Percentiles rank a stretch among this genome's conserved stretches.
Conservation (phyloP, 2,888 invertebrate species). For the Agrypnus murinus region DNA sequence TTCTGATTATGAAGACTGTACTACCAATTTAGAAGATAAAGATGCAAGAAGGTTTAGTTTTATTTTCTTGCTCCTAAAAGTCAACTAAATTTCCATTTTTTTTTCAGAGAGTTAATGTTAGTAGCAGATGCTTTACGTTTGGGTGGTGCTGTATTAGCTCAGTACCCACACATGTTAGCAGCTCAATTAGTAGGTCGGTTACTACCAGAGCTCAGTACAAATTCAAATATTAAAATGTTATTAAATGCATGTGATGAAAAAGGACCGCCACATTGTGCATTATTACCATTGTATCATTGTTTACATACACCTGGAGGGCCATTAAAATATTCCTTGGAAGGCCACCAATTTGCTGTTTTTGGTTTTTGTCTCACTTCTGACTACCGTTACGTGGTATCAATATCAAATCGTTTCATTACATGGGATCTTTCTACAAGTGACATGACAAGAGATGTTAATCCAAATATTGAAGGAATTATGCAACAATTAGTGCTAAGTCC, state of each 20-base stretch:
- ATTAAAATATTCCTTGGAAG: conserved; percentile 95
- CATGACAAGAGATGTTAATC: conserved; percentile 93
- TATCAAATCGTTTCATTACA: conserved; percentile 96
- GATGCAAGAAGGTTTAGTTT: conserved; percentile 81
- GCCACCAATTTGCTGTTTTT: conserved; percentile 98
- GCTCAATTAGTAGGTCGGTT: conserved; percentile 95
- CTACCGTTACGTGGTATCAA: conserved; percentile 94
- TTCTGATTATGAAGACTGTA: conserved; percentile 96
- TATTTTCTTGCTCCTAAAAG: no score
- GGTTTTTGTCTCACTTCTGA: conserved; percentile 93
- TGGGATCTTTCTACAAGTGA: conserved; percentile 98
- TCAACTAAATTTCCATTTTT: not conserved
- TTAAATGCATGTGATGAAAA: conserved; percentile 93
- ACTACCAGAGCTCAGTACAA: conserved; percentile 90
- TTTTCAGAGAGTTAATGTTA: conserved; percentile 86
- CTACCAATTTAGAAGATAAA: conserved; percentile 85
- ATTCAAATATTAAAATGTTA: conserved; percentile 88
- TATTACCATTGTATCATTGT: conserved; percentile 96
- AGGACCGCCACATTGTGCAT: conserved; percentile 91
- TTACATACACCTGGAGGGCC: conserved; percentile 99
- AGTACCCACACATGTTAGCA: conserved; percentile 96
- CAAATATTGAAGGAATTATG: conserved; percentile 97
- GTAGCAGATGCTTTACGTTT: conserved; percentile 95
- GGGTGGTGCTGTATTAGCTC: conserved; percentile 94
- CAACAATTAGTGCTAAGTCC: conserved; percentile 93